Evolutionary conservation across 2,888 invertebrate species (phyloP).

Genomic region (Thalpophila matura): DNA sequence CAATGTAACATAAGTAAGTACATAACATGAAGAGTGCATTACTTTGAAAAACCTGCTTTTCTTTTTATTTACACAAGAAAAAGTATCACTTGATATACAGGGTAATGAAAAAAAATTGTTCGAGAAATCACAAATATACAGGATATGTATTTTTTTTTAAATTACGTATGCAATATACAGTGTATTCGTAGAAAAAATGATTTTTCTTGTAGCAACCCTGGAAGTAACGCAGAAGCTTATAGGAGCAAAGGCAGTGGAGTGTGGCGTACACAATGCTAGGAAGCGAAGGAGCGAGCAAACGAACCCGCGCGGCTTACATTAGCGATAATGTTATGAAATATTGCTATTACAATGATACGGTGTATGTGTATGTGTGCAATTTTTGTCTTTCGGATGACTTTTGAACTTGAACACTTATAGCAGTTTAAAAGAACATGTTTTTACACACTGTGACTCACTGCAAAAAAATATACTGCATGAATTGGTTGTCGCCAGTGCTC

Average conservation of each 20-base stretch:
- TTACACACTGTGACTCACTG: no score
- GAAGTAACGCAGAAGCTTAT: constrained; percentile 51
- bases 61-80: background rate
- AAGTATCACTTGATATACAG: background rate
- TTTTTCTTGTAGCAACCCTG: constrained; percentile 47
- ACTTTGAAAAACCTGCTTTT: background rate
- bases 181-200: background rate
- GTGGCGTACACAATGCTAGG: constrained; percentile 69
- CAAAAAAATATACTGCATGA: background rate
- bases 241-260: constrained; percentile 69
- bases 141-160: background rate
- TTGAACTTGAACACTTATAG: constrained; percentile 24
- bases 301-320: constrained; percentile 80
- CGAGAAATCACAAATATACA: background rate
- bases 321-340: constrained; percentile 87
- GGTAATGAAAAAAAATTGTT: background rate
- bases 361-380: constrained; percentile 9
- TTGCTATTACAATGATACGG: constrained; percentile 58
- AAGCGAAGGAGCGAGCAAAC: constrained; percentile 67
- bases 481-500: no score
- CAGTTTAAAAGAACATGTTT: no score
- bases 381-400: constrained; percentile 27
- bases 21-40: constrained; percentile 8
- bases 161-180: background rate
- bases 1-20: background rate